Percentiles rank a stretch among this genome's conserved stretches.
Evolutionary conservation across 2,113 vertebrate species (phyloP).

Genomic region (Alligator sinensis): DNA sequence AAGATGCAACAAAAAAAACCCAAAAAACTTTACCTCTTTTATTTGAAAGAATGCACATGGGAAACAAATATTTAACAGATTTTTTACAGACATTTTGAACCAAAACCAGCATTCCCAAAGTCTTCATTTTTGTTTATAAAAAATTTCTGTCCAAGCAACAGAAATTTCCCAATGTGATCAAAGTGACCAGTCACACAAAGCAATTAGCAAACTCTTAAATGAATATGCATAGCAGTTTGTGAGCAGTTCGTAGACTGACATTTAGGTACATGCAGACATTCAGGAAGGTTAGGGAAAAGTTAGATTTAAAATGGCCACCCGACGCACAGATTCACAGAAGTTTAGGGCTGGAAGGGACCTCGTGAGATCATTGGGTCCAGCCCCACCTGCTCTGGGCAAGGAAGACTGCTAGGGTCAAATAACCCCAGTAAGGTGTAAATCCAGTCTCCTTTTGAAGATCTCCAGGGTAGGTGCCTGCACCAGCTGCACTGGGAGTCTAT

Average conservation of each 20-base stretch:
- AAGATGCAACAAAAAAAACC: too few species aligned
- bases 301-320: too few species aligned
- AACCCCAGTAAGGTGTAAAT: too few species aligned
- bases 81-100: conserved; percentile 41
- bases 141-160: conserved; percentile 49
- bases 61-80: conserved; percentile 30
- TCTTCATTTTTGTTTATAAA: conserved; percentile 58
- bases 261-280: background rate
- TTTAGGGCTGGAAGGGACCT: too few species aligned
- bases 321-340: too few species aligned
- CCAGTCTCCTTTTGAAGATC: too few species aligned
- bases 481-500: too few species aligned
- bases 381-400: too few species aligned
- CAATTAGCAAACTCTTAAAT: background rate
- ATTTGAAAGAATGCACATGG: conserved; percentile 2
- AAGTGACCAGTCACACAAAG: conserved; percentile 12
- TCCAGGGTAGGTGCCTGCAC: too few species aligned
- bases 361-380: too few species aligned
- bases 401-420: too few species aligned
- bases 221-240: conserved; percentile 38
- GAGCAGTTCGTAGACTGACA: conserved; percentile 20
- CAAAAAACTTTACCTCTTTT: background rate
- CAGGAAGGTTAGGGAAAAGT: too few species aligned
- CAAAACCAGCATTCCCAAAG: conserved; percentile 39
- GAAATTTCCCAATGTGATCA: conserved; percentile 27